These are phyloP conservation scores for Poecilia velifera DNA, from an alignment of 2,797 vertebrate genomes.

Conservation along the genomic window DNA sequence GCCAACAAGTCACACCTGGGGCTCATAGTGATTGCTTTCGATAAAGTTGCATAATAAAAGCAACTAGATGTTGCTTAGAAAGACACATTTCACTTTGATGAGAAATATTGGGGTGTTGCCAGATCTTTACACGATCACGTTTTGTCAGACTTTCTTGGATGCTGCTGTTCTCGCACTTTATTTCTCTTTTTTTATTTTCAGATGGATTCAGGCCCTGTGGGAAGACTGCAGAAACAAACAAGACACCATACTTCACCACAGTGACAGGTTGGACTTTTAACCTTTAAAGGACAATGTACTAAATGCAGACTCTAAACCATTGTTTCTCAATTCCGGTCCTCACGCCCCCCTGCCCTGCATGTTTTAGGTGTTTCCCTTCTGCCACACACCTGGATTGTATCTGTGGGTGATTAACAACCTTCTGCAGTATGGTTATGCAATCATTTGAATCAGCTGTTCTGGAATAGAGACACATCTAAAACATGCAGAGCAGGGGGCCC, in stretches of 20 bases:
- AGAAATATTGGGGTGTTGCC: not conserved
- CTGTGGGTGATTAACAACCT: too few species aligned
- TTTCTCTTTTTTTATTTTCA: slow-evolving; percentile 54
- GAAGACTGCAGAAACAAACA: slow-evolving; percentile 59
- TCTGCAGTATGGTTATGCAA: too few species aligned
- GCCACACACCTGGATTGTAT: too few species aligned
- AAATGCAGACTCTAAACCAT: slow-evolving; percentile 8
- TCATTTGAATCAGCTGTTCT: too few species aligned
- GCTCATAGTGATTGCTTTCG: not conserved
- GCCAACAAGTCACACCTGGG: not conserved
- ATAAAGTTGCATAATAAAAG: not conserved
- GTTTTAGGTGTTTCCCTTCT: too few species aligned
- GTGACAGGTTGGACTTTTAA: slow-evolving; percentile 64
- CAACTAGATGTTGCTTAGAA: not conserved
- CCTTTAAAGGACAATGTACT: slow-evolving; percentile 11
- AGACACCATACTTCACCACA: slow-evolving; percentile 37
- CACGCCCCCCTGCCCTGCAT: too few species aligned
- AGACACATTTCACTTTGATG: too few species aligned
- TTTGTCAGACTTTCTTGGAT: slow-evolving; percentile 6
- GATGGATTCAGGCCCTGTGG: slow-evolving; percentile 72
- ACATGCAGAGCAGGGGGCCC: too few species aligned
- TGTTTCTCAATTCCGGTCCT: too few species aligned
- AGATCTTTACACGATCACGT: not conserved
- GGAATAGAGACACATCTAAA: too few species aligned
- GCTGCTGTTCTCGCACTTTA: not conserved